These are phyloP conservation scores for Bombylius major DNA, from an alignment of 2,888 invertebrate genomes.

Conservation along the genomic window DNA sequence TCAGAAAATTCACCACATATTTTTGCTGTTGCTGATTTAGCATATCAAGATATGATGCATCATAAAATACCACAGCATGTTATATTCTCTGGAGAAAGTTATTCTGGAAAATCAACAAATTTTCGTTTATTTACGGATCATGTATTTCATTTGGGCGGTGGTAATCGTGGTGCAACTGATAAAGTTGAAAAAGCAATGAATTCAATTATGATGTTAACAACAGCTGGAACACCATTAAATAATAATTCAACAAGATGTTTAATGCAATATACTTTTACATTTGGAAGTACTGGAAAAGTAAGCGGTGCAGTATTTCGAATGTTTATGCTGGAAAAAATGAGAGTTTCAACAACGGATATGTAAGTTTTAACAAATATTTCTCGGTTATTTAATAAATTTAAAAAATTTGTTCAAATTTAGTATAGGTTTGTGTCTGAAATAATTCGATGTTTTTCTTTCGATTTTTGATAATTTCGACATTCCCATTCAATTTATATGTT, in stretches of 20 bases:
- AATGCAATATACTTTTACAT: conserved; percentile 69
- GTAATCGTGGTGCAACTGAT: conserved; percentile 37
- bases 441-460: not conserved
- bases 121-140: conserved; percentile 68
- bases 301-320: conserved; percentile 80
- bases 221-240: conserved; percentile 76
- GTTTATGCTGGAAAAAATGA: conserved; percentile 78
- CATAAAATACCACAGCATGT: conserved; percentile 78
- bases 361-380: conserved; percentile 29
- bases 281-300: conserved; percentile 70
- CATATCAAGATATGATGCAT: conserved; percentile 83
- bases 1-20: conserved; percentile 86
- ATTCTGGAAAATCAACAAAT: conserved; percentile 82
- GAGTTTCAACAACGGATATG: conserved; percentile 69
- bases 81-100: conserved; percentile 78
- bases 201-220: conserved; percentile 45
- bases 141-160: conserved; percentile 67
- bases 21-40: conserved; percentile 77
- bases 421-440: too few relatives aligned
- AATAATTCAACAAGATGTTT: conserved; percentile 75
- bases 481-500: too few relatives aligned
- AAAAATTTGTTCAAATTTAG: not conserved
- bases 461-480: not conserved
- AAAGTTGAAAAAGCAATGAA: conserved; percentile 30
- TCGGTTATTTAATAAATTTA: not conserved